Evolutionary conservation across 2,113 vertebrate species (phyloP).

Genomic region (Campylorhamphus procurvoides): DNA sequence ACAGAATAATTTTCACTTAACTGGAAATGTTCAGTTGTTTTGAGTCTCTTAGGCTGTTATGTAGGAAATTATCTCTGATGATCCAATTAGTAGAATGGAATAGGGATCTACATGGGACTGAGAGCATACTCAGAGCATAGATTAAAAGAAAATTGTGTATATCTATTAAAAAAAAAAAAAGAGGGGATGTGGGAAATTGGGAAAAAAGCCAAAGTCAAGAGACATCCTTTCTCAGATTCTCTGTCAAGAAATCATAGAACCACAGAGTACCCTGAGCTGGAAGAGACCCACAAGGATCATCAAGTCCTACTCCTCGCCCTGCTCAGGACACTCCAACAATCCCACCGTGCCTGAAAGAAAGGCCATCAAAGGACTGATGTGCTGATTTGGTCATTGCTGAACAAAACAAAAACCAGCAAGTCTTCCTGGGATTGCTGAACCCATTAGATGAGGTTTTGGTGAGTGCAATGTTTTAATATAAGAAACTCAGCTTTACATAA

Average conservation of each 20-base stretch:
- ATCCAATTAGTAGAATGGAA: constrained; percentile 57
- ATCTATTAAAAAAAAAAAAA: not conserved
- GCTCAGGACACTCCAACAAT: not conserved
- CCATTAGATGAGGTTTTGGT: not conserved
- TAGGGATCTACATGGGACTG: constrained; percentile 33
- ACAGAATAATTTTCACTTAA: constrained; percentile 47
- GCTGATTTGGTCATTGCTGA: not conserved
- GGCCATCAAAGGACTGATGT: not conserved
- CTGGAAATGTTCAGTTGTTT: constrained; percentile 43
- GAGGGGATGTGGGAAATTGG: accelerated
- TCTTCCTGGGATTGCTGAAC: not conserved
- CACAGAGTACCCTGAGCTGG: not conserved
- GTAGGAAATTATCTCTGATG: constrained; percentile 55
- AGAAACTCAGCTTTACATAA: not conserved
- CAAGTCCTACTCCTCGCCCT: not conserved
- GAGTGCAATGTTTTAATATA: not conserved
- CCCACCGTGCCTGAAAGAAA: not conserved
- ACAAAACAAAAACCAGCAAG: not conserved
- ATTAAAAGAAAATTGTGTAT: constrained; percentile 27
- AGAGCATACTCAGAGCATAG: constrained; percentile 34
- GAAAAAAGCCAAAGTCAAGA: not conserved
- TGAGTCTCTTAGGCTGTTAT: constrained; percentile 44
- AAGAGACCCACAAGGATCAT: not conserved
- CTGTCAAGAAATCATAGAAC: not conserved
- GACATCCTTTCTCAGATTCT: not conserved